Evolutionary conservation across 2,888 invertebrate genomes (phyloP).

Genomic region (Microchrysa polita): DNA sequence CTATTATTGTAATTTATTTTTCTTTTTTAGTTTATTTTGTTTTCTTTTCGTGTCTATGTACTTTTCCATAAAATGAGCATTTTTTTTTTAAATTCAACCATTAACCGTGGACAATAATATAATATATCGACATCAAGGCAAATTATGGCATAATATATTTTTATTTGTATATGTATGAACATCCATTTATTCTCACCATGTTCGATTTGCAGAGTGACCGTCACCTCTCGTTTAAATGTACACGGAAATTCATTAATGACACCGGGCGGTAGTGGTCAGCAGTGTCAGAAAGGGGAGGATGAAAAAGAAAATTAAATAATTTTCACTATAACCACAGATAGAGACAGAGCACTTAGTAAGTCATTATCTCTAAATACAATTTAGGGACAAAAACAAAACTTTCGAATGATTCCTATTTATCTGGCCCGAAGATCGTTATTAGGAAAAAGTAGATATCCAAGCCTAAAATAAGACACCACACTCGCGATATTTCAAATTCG

Average conservation of each 20-base stretch:
- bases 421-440: conserved; percentile 2
- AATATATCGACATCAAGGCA: conserved; percentile 17
- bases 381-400: neutral
- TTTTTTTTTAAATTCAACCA: neutral
- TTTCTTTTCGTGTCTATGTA: neutral
- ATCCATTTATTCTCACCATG: conserved; percentile 36
- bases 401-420: neutral
- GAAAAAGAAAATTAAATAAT: conserved; percentile 18
- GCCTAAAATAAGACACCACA: conserved; percentile 11
- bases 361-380: no score
- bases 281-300: no score
- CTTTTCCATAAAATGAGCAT: neutral
- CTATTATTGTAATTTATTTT: neutral
- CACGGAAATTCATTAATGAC: conserved; percentile 7
- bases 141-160: conserved; percentile 36
- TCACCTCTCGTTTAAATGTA: neutral
- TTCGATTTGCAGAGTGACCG: conserved; percentile 22
- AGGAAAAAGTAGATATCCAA: conserved; percentile 1
- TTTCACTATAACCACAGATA: conserved; percentile 5
- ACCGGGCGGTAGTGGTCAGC: no score
- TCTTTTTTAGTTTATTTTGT: no score
- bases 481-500: conserved; percentile 5
- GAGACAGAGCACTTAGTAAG: conserved; percentile 6
- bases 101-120: no score
- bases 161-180: no score